Evolutionary conservation across 2,888 invertebrate genomes (phyloP).

Genomic region (Malacosoma neustria): DNA sequence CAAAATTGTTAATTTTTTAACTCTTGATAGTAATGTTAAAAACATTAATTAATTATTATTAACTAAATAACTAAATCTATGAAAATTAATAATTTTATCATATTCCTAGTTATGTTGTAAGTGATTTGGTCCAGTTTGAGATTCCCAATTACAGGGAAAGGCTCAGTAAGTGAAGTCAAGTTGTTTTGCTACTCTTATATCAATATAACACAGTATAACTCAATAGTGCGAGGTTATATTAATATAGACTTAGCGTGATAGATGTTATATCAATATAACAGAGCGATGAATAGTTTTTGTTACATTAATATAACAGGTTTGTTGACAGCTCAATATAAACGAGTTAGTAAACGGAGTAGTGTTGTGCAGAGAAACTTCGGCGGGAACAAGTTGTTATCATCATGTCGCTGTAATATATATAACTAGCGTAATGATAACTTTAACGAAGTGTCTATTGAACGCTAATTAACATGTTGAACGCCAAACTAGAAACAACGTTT

Average conservation of each 20-base stretch:
- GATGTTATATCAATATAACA: too few species aligned
- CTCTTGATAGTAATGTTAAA: neutral
- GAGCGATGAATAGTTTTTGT: too few species aligned
- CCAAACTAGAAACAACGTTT: too few species aligned
- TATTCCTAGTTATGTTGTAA: slow-evolving; percentile 30
- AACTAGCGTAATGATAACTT: slow-evolving; percentile 43
- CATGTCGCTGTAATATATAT: slow-evolving; percentile 45
- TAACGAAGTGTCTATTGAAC: slow-evolving; percentile 46
- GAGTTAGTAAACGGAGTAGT: too few species aligned
- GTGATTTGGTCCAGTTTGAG: slow-evolving; percentile 33
- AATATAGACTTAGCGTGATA: too few species aligned
- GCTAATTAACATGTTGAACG: too few species aligned
- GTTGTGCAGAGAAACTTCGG: slow-evolving; percentile 35
- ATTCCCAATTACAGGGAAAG: slow-evolving; percentile 44
- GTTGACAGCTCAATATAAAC: too few species aligned
- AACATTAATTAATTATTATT: neutral
- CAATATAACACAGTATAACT: too few species aligned
- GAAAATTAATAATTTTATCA: slow-evolving; percentile 7
- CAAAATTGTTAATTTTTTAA: slow-evolving; percentile 3
- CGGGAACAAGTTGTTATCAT: slow-evolving; percentile 56
- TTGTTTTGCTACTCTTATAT: too few species aligned
- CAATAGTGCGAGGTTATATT: too few species aligned
- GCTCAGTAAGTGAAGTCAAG: slow-evolving; percentile 13
- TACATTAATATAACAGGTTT: too few species aligned
- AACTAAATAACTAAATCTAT: neutral